These are phyloP conservation scores for Octonoba sinensis DNA, from an alignment of 2,888 invertebrate species.

Conservation along the genomic window DNA sequence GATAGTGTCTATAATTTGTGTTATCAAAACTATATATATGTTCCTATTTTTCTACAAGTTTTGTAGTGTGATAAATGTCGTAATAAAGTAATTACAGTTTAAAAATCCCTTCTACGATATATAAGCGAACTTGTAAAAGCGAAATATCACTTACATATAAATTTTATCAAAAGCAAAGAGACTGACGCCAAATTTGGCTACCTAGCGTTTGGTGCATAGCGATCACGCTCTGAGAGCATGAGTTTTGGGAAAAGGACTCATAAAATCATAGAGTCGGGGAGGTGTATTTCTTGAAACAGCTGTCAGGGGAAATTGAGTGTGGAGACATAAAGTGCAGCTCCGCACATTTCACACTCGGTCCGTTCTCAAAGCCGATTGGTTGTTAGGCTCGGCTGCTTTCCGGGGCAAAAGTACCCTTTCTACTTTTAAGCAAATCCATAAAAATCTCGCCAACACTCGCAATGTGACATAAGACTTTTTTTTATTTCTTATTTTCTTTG, in stretches of 20 bases:
- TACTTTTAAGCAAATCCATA: constrained; percentile 65
- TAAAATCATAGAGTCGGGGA: constrained; percentile 61
- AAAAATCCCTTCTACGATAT: no score
- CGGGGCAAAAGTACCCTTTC: constrained; percentile 52
- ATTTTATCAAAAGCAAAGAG: no score
- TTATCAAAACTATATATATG: no score
- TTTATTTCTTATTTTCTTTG: constrained; percentile 37
- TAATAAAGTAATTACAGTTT: no score
- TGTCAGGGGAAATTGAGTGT: constrained; percentile 64
- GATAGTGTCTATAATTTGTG: no score
- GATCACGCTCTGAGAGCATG: neutral
- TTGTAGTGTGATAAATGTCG: no score
- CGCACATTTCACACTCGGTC: constrained; percentile 59
- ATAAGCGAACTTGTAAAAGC: no score
- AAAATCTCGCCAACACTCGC: constrained; percentile 60
- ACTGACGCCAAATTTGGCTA: no score
- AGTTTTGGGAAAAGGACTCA: constrained; percentile 45
- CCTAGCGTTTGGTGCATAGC: no score
- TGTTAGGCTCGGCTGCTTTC: constrained; percentile 57
- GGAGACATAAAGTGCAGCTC: constrained; percentile 63
- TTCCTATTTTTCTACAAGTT: no score
- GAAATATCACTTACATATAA: no score
- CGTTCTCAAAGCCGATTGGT: constrained; percentile 62
- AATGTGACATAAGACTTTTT: constrained; percentile 33
- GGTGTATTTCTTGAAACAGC: constrained; percentile 64